Conservation (phyloP, 2,113 vertebrate genomes). For the Sceloporus tristichus region DNA sequence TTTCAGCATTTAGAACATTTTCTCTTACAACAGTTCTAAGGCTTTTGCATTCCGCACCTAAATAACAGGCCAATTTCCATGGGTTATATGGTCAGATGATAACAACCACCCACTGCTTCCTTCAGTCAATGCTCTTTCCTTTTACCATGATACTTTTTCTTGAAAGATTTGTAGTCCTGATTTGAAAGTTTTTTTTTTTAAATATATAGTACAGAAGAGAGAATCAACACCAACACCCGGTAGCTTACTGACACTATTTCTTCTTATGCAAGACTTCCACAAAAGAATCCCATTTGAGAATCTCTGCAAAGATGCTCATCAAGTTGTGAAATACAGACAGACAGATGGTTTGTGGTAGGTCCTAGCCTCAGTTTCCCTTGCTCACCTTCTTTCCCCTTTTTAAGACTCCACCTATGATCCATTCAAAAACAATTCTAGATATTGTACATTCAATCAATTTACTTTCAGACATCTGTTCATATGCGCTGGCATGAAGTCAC, state of each 20-base stretch:
- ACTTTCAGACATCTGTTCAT: neutral
- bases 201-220: no score
- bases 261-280: neutral
- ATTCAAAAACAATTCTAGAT: neutral
- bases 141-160: neutral
- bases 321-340: neutral
- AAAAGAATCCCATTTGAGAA: neutral
- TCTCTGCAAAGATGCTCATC: neutral
- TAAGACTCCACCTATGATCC: no score
- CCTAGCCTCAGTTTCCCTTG: neutral
- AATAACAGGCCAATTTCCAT: neutral
- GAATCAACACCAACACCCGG: neutral
- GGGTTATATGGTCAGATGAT: neutral
- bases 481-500: neutral
- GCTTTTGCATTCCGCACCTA: neutral
- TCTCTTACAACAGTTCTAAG: neutral
- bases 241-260: neutral
- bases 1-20: neutral
- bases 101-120: neutral
- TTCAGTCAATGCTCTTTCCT: neutral
- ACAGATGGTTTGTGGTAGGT: neutral
- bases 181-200: neutral
- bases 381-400: no score
- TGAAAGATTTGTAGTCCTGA: neutral
- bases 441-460: neutral